Percentiles rank a stretch among this genome's conserved stretches.
phyloP scores from a whole-genome alignment of 2,113 vertebrate species.

The Sander lucioperca region DNA sequence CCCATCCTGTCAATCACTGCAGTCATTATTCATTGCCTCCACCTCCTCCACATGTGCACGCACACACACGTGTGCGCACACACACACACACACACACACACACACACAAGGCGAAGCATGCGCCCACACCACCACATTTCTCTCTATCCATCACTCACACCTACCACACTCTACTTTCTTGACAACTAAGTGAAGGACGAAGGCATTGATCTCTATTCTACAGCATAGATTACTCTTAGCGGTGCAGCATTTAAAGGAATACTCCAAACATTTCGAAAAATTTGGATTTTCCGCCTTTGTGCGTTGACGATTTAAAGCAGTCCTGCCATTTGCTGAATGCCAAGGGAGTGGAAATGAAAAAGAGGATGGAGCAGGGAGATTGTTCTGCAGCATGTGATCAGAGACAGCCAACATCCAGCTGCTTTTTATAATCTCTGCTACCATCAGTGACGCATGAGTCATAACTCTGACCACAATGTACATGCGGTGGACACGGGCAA shows the following conservation, averaged over 20 bases:
- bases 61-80: conserved; percentile 14
- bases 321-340: not conserved
- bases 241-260: not conserved
- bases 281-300: not conserved
- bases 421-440: conserved; percentile 9
- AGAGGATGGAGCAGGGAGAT: not conserved
- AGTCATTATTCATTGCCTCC: conserved; percentile 73
- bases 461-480: not conserved
- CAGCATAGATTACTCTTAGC: conserved; percentile 8
- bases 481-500: not conserved
- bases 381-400: not conserved
- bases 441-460: not conserved
- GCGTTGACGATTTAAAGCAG: not conserved
- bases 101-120: not conserved
- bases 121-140: conserved; percentile 6
- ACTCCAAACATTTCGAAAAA: not conserved
- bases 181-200: not conserved
- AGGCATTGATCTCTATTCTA: conserved; percentile 1
- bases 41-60: conserved; percentile 20
- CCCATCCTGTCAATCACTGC: conserved; percentile 72
- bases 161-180: conserved; percentile 13
- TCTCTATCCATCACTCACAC: conserved; percentile 40
- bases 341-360: not conserved
- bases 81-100: conserved; percentile 11
- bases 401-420: conserved; percentile 1